Percentiles rank a stretch among this genome's conserved stretches.
phyloP scores from a whole-genome alignment of 2,797 vertebrate species.

The Pantherophis vulpinus region DNA sequence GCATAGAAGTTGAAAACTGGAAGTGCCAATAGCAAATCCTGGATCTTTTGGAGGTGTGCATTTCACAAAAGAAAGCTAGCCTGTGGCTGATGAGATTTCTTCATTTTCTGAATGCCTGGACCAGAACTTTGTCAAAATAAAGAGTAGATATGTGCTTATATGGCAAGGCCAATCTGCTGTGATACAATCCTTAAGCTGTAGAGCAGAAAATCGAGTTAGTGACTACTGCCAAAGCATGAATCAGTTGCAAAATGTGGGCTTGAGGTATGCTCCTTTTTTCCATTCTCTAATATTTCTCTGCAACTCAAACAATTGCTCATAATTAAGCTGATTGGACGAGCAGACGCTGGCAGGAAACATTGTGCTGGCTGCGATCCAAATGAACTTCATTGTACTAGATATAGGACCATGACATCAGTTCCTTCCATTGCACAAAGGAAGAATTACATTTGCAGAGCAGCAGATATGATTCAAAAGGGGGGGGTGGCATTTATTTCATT shows the following conservation, averaged over 20 bases:
- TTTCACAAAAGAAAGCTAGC: slow-evolving; percentile 57
- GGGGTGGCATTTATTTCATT: slow-evolving; percentile 41
- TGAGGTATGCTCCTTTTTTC: slow-evolving; percentile 74
- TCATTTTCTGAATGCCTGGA: slow-evolving; percentile 73
- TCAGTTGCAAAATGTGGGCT: slow-evolving; percentile 73
- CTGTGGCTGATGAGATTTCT: slow-evolving; percentile 64
- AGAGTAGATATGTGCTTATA: slow-evolving; percentile 73
- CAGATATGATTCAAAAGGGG: slow-evolving; percentile 28
- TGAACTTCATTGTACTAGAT: slow-evolving; percentile 69
- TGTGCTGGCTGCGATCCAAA: slow-evolving; percentile 61
- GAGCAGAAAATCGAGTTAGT: slow-evolving; percentile 74
- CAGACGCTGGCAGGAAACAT: slow-evolving; percentile 74
- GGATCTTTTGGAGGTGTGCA: slow-evolving; percentile 50
- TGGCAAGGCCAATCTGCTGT: slow-evolving; percentile 72
- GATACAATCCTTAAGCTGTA: slow-evolving; percentile 68
- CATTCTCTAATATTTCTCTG: slow-evolving; percentile 80
- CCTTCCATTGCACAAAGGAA: slow-evolving; percentile 65
- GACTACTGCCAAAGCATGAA: slow-evolving; percentile 77
- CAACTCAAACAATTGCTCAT: slow-evolving; percentile 78
- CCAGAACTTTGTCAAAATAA: slow-evolving; percentile 75
- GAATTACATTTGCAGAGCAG: background rate
- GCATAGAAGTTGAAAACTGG: slow-evolving; percentile 50
- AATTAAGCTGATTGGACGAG: slow-evolving; percentile 76
- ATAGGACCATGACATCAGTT: slow-evolving; percentile 74
- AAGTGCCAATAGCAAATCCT: slow-evolving; percentile 49